phyloP scores from a whole-genome alignment of 2,888 invertebrate genomes.

The Eulithis prunata region DNA sequence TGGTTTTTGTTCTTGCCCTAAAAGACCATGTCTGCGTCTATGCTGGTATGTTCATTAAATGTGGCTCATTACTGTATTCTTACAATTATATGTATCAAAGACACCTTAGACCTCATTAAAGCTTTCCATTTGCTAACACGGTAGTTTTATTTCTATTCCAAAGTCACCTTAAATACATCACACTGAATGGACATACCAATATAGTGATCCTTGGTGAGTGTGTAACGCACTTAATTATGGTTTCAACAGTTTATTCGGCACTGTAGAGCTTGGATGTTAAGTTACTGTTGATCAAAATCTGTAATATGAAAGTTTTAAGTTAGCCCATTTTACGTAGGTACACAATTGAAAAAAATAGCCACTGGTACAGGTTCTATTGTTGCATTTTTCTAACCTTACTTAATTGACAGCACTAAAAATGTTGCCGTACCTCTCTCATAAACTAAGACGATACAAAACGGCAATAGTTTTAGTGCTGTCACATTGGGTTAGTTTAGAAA shows the following conservation, averaged over 20 bases:
- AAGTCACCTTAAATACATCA: conserved; percentile 51
- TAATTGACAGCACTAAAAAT: too few species aligned
- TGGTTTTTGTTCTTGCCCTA: conserved; percentile 47
- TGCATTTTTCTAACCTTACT: too few species aligned
- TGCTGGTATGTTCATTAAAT: conserved; percentile 79
- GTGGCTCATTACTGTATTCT: conserved; percentile 59
- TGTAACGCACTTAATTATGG: conserved; percentile 25
- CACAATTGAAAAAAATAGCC: conserved; percentile 29
- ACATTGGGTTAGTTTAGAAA: too few species aligned
- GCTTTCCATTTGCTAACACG: conserved; percentile 70
- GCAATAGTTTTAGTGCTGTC: too few species aligned
- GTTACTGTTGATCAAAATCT: conserved; percentile 59
- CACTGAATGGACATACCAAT: conserved; percentile 75
- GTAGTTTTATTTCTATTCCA: conserved; percentile 75
- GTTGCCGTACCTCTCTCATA: too few species aligned
- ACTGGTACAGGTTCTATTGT: not conserved
- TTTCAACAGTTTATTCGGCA: conserved; percentile 23
- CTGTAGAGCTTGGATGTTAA: conserved; percentile 37
- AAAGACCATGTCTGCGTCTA: conserved; percentile 50
- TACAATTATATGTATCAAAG: conserved; percentile 63
- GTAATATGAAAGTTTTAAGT: conserved; percentile 53
- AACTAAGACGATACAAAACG: too few species aligned
- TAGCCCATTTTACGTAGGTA: conserved; percentile 46
- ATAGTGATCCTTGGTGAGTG: conserved; percentile 59
- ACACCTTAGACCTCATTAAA: conserved; percentile 76